These are phyloP conservation scores for Aelia acuminata DNA, from an alignment of 2,888 invertebrate species.

Conservation along the genomic window DNA sequence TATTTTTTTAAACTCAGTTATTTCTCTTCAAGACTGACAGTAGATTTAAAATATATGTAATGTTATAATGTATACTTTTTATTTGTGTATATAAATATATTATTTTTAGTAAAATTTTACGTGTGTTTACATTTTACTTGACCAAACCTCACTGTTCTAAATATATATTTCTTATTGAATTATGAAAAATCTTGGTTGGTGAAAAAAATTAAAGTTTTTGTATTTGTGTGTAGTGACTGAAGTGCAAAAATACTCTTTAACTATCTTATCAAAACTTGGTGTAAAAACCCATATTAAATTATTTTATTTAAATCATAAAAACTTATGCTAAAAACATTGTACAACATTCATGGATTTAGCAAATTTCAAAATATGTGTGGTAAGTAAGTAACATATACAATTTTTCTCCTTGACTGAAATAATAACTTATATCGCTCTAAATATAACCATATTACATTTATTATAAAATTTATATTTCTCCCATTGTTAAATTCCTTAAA, in stretches of 20 bases:
- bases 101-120: not conserved
- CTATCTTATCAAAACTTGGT: not conserved
- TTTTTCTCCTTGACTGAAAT: not conserved
- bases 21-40: not conserved
- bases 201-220: not conserved
- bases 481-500: not conserved
- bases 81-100: not conserved
- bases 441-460: not conserved
- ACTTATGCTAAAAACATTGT: no score
- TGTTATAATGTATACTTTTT: not conserved
- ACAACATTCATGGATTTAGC: not conserved
- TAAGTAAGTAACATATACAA: not conserved
- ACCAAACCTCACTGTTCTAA: not conserved
- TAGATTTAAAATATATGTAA: conserved; percentile 6
- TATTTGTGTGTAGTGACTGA: not conserved
- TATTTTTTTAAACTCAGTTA: not conserved
- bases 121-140: not conserved
- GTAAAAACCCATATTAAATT: not conserved
- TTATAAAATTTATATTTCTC: not conserved
- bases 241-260: not conserved
- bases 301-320: not conserved
- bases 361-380: not conserved
- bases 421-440: not conserved
- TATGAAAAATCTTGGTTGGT: not conserved
- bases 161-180: not conserved